A percentile compares a stretch with the other conserved stretches of the same genome.
Conservation (phyloP, 2,113 vertebrate genomes). For the Philantomba maxwellii region DNA sequence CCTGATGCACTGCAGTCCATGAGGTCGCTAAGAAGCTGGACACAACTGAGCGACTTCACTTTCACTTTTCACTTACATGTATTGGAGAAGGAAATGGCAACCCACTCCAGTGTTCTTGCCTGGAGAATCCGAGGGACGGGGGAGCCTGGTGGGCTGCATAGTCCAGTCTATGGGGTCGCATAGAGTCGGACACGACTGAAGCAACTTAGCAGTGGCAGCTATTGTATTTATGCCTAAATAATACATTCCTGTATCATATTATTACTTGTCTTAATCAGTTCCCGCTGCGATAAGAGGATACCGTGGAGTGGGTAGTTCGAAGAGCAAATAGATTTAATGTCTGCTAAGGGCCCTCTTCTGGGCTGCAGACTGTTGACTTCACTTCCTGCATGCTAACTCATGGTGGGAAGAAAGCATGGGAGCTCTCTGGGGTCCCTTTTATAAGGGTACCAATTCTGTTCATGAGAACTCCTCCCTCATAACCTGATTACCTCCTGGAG, state of each 20-base stretch:
- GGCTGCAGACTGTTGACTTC: neutral
- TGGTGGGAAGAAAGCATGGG: neutral
- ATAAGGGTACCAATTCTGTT: neutral
- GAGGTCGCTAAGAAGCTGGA: too few relatives aligned
- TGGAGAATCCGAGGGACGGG: too few relatives aligned
- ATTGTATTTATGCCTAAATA: neutral
- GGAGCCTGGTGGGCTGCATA: too few relatives aligned
- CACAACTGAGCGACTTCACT: too few relatives aligned
- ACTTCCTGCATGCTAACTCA: neutral
- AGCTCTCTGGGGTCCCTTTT: neutral
- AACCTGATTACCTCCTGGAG: neutral
- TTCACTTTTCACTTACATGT: too few relatives aligned
- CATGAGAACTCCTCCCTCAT: neutral
- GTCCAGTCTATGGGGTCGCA: too few relatives aligned
- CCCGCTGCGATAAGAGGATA: neutral
- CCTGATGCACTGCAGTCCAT: too few relatives aligned
- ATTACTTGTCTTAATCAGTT: neutral
- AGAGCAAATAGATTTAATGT: neutral
- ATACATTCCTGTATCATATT: neutral
- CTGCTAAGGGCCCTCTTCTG: neutral
- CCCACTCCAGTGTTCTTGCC: too few relatives aligned
- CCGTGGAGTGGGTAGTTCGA: neutral
- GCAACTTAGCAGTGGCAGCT: too few relatives aligned
- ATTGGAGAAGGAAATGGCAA: too few relatives aligned
- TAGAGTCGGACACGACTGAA: too few relatives aligned